Conservation (phyloP, 2,888 invertebrate species). For the Entomobrya proxima region DNA sequence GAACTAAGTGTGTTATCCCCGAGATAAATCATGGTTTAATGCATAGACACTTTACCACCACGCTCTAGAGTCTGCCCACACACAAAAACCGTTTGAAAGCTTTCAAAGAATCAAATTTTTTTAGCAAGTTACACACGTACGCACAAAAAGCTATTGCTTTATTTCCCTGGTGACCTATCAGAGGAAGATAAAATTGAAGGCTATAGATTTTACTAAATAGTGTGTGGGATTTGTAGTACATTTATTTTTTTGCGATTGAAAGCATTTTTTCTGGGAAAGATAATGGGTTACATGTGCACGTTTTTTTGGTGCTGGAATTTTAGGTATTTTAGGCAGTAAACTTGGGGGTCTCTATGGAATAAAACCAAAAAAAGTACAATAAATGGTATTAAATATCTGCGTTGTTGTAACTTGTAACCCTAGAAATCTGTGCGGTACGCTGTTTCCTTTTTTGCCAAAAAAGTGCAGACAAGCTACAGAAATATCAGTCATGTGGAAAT, state of each 20-base stretch:
- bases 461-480: no score
- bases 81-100: background rate
- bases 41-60: background rate
- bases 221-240: background rate
- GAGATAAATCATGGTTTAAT: conserved; percentile 14
- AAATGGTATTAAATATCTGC: no score
- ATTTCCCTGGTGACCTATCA: background rate
- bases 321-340: no score
- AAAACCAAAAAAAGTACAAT: no score
- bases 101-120: conserved; percentile 1
- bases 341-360: no score
- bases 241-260: background rate
- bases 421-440: no score
- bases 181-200: no score
- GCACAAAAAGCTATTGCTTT: background rate
- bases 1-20: background rate
- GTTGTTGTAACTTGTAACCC: no score
- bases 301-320: background rate
- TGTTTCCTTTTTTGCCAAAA: no score
- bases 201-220: no score
- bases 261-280: background rate
- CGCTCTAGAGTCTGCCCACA: background rate
- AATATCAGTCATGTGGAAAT: no score
- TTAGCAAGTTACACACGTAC: background rate
- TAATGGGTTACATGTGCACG: background rate